A percentile compares a stretch with the other conserved stretches of the same genome.
Evolutionary conservation across 2,888 invertebrate genomes (phyloP).

Genomic region (Drosophila paramelanica): DNA sequence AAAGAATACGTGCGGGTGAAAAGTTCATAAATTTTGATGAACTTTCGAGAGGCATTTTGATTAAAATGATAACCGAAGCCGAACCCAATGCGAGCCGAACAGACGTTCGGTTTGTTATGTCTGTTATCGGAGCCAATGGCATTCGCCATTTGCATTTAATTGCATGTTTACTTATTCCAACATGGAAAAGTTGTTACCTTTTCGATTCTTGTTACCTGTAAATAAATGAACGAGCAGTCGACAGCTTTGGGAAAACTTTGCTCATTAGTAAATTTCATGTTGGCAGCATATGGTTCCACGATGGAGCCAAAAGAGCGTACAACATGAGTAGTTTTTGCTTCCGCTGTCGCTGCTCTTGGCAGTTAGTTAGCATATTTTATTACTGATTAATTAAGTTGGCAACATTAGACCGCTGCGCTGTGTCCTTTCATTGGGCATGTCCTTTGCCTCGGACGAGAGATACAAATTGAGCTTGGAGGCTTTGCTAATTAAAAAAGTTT

Average conservation of each 20-base stretch:
- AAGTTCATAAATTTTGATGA: slow-evolving; percentile 72
- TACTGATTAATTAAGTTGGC: slow-evolving; percentile 71
- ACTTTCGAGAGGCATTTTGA: slow-evolving; percentile 55
- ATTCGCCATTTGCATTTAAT: slow-evolving; percentile 34
- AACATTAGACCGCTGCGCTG: slow-evolving; percentile 22
- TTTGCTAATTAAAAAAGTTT: slow-evolving; percentile 77
- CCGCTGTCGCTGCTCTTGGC: slow-evolving; percentile 32
- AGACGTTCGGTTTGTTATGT: not conserved
- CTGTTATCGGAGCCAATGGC: not conserved
- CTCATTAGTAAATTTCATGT: slow-evolving; percentile 70
- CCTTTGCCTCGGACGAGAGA: slow-evolving; percentile 10
- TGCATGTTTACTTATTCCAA: slow-evolving; percentile 25
- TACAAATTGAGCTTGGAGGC: slow-evolving; percentile 52
- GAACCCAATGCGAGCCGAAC: slow-evolving; percentile 19
- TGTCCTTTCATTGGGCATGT: slow-evolving; percentile 37
- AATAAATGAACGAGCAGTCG: slow-evolving; percentile 49
- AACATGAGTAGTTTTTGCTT: slow-evolving; percentile 27
- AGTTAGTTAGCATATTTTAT: slow-evolving; percentile 69
- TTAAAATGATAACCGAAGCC: slow-evolving; percentile 63
- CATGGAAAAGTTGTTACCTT: slow-evolving; percentile 33
- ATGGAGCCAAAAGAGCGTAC: not conserved
- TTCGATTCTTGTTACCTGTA: slow-evolving; percentile 50
- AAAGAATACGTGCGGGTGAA: slow-evolving; percentile 32
- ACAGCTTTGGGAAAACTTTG: slow-evolving; percentile 56
- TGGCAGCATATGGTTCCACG: slow-evolving; percentile 34